Percentiles rank a stretch among this genome's conserved stretches.
phyloP scores from a whole-genome alignment of 2,888 invertebrate species.

The Lycaena phlaeas region DNA sequence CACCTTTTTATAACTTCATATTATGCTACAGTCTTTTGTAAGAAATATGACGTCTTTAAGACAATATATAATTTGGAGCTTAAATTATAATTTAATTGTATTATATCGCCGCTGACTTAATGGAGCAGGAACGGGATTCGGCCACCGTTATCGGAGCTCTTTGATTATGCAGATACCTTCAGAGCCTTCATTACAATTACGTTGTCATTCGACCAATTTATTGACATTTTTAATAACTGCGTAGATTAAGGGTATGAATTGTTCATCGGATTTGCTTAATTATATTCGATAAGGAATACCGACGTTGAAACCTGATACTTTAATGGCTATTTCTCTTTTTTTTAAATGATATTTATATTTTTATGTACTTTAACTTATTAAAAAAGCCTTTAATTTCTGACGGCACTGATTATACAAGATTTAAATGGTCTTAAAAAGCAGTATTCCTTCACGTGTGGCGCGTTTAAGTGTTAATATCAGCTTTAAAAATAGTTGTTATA shows the following conservation, averaged over 20 bases:
- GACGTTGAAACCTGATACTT: slow-evolving; percentile 1
- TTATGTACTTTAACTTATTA: too few relatives aligned
- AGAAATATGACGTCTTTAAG: slow-evolving; percentile 24
- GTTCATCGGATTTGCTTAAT: slow-evolving; percentile 22
- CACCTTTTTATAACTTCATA: slow-evolving; percentile 7
- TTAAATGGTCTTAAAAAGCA: too few relatives aligned
- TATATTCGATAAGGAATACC: slow-evolving; percentile 9
- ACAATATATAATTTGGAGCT: slow-evolving; percentile 23
- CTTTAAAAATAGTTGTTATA: too few relatives aligned
- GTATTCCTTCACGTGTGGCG: too few relatives aligned
- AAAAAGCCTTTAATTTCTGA: too few relatives aligned
- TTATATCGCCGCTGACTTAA: slow-evolving; percentile 40
- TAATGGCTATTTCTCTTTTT: slow-evolving; percentile 4
- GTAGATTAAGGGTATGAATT: slow-evolving; percentile 40
- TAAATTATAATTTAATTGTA: slow-evolving; percentile 35
- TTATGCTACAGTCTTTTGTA: slow-evolving; percentile 4
- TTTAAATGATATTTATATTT: neutral
- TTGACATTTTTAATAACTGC: slow-evolving; percentile 46
- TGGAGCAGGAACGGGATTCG: slow-evolving; percentile 29
- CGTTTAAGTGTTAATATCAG: too few relatives aligned
- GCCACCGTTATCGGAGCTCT: slow-evolving; percentile 26
- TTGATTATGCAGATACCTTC: slow-evolving; percentile 39
- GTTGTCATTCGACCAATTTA: slow-evolving; percentile 49
- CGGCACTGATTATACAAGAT: too few relatives aligned
- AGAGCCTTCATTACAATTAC: slow-evolving; percentile 41